Evolutionary conservation across 2,113 vertebrate species (phyloP).

Genomic region (Austrofundulus limnaeus): DNA sequence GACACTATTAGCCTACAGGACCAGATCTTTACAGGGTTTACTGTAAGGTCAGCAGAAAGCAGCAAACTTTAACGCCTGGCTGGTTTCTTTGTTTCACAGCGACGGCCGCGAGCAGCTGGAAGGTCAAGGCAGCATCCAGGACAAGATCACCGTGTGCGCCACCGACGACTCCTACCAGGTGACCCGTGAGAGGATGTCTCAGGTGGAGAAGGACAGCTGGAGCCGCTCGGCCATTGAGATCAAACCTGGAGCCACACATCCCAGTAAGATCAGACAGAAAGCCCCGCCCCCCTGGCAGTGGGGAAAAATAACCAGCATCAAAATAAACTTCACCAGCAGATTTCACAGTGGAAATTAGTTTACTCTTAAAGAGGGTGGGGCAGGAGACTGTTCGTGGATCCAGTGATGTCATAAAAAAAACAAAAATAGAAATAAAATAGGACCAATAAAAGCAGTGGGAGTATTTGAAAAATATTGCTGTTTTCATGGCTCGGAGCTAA

Average conservation of each 20-base stretch:
- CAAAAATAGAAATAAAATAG: slow-evolving; percentile 30
- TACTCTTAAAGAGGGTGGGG: slow-evolving; percentile 3
- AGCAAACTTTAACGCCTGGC: background rate
- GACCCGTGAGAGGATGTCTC: slow-evolving; percentile 78
- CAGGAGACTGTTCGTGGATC: slow-evolving; percentile 16
- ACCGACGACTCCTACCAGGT: slow-evolving; percentile 82
- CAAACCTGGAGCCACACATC: slow-evolving; percentile 71
- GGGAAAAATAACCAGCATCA: slow-evolving; percentile 3
- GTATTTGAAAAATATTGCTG: slow-evolving; percentile 23
- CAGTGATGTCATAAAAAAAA: slow-evolving; percentile 21
- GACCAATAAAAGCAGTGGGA: slow-evolving; percentile 31
- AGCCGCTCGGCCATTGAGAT: slow-evolving; percentile 79
- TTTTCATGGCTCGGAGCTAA: slow-evolving; percentile 18
- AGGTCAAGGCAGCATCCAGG: slow-evolving; percentile 84
- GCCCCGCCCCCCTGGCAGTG: background rate
- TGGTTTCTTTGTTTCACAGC: slow-evolving; percentile 46
- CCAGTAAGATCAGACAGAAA: slow-evolving; percentile 61
- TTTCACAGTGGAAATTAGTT: slow-evolving; percentile 17
- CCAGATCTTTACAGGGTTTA: background rate
- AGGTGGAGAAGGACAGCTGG: slow-evolving; percentile 81
- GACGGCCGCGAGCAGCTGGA: slow-evolving; percentile 77
- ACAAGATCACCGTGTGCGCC: slow-evolving; percentile 87
- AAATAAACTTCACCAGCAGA: slow-evolving; percentile 6
- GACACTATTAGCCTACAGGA: too few species aligned
- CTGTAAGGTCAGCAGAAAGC: slow-evolving; percentile 14